Conservation (phyloP, 2,113 vertebrate species). For the Sardina pilchardus region DNA sequence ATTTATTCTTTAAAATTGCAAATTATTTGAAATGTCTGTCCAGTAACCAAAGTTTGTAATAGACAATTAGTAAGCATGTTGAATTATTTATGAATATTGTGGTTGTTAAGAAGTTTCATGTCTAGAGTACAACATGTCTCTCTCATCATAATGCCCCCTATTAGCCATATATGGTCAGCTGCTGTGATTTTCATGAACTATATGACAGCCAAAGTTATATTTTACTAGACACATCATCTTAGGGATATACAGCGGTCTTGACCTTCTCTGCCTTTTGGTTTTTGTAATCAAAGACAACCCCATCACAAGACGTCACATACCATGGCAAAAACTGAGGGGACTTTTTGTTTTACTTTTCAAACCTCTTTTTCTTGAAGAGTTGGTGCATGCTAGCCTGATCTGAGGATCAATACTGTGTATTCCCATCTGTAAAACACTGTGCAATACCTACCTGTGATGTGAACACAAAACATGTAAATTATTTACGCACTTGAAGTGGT, state of each 20-base stretch:
- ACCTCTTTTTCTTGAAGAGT: neutral
- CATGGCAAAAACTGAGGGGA: neutral
- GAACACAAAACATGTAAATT: neutral
- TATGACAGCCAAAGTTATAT: neutral
- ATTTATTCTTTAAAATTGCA: neutral
- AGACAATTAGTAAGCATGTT: neutral
- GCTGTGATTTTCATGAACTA: neutral
- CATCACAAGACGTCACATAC: too few species aligned
- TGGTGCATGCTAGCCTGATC: neutral
- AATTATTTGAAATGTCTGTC: neutral
- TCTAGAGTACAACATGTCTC: neutral
- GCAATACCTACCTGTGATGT: constrained; percentile 9
- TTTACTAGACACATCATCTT: neutral
- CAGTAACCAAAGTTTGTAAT: neutral
- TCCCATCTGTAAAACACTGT: neutral
- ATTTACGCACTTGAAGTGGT: neutral
- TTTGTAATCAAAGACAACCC: neutral
- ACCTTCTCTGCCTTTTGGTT: too few species aligned
- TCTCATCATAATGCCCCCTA: neutral
- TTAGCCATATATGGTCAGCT: neutral
- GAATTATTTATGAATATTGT: neutral
- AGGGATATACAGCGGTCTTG: too few species aligned
- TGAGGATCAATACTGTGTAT: neutral
- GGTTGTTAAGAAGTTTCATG: neutral
- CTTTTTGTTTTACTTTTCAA: neutral